Conservation (phyloP, 2,888 invertebrate genomes). For the Ypsolopha sequella region DNA sequence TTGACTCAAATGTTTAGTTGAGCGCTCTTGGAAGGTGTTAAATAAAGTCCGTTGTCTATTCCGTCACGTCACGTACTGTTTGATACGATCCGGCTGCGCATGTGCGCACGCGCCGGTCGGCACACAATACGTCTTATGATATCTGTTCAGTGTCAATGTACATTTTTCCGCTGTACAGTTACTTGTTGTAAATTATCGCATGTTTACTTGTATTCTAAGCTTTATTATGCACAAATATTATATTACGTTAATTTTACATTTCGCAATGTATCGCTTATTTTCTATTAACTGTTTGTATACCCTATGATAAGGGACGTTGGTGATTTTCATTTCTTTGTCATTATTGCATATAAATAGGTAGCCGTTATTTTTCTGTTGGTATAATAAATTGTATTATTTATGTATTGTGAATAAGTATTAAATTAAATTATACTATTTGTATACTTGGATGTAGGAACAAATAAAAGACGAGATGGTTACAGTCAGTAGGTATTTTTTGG, state of each 20-base stretch:
- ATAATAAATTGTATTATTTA: conserved; percentile 34
- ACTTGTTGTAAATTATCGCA: conserved; percentile 39
- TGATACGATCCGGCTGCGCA: too few relatives aligned
- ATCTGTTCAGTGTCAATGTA: conserved; percentile 28
- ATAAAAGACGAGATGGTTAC: conserved; percentile 30
- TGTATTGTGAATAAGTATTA: conserved; percentile 43
- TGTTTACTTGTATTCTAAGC: conserved; percentile 42
- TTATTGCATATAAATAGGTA: conserved; percentile 20
- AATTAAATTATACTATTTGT: conserved; percentile 33
- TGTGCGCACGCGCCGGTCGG: background rate
- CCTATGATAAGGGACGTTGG: conserved; percentile 2
- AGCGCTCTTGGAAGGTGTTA: background rate
- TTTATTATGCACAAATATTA: conserved; percentile 35
- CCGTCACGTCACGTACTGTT: too few relatives aligned
- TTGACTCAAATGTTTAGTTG: background rate
- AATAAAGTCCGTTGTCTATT: background rate
- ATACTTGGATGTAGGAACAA: conserved; percentile 25
- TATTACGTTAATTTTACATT: conserved; percentile 6
- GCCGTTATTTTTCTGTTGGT: conserved; percentile 20
- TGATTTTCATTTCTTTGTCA: conserved; percentile 10
- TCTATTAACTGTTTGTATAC: background rate
- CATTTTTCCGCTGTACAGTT: conserved; percentile 42
- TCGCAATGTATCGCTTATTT: background rate
- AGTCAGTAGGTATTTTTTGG: conserved; percentile 20
- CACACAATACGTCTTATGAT: conserved; percentile 17